Percentiles rank a stretch among this genome's conserved stretches.
Evolutionary conservation across 2,888 invertebrate species (phyloP).

Genomic region (Lepidochitona cinerea): DNA sequence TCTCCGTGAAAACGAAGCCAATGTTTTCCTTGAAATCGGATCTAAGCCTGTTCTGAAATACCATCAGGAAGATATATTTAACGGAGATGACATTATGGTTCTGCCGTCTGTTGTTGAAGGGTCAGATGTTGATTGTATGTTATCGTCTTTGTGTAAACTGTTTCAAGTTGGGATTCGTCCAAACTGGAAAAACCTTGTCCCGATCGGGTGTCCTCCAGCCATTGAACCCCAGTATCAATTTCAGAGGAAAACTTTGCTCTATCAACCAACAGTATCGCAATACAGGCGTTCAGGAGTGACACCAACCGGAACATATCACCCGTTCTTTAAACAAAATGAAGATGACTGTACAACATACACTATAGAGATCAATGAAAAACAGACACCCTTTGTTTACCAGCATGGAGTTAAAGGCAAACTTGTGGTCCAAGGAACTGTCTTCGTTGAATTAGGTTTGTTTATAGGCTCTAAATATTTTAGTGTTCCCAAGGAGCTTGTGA

Average conservation of each 20-base stretch:
- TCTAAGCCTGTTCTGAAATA: conserved; percentile 46
- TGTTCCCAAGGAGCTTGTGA: neutral
- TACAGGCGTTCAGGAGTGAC: neutral
- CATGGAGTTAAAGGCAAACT: conserved; percentile 36
- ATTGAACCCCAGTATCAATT: conserved; percentile 1
- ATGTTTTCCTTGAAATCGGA: conserved; percentile 53
- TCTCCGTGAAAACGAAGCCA: conserved; percentile 14
- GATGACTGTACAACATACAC: neutral
- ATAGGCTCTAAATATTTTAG: conserved; percentile 18
- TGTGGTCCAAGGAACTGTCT: conserved; percentile 41
- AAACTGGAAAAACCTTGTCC: neutral
- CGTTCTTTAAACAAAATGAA: neutral
- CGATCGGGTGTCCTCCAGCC: neutral
- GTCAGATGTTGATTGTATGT: neutral
- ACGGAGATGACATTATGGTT: neutral
- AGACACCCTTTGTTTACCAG: conserved; percentile 40
- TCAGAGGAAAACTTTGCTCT: neutral
- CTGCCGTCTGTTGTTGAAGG: neutral
- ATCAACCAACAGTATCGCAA: neutral
- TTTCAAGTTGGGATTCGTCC: neutral
- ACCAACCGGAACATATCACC: neutral
- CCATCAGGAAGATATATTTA: conserved; percentile 34
- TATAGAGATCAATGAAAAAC: neutral
- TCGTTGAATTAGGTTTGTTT: conserved; percentile 44
- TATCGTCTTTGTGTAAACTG: neutral